Evolutionary conservation across 1,140 invertebrate genomes (phyloP), one percentile per base, ranked within the genome.

Genomic region (Archivesica marissinica): DNA sequence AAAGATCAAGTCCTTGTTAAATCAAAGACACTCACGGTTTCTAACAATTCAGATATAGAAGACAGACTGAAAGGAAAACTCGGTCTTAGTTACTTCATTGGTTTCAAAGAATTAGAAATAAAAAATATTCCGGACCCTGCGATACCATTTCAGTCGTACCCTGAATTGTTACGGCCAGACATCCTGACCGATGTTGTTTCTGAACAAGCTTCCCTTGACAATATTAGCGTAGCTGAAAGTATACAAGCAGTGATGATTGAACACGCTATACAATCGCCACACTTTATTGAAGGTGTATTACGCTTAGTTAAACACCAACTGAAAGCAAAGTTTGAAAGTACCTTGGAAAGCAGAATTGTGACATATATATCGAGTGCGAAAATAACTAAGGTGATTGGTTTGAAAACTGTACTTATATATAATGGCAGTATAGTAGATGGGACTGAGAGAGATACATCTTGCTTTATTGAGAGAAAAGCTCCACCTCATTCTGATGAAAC

Each of bases 21-120:
- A 17, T n/a, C 41, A 35, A 54, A 23, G 15, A 39, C 30, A 2
- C 25, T 81, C 23, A 81, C 66, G 4, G 47, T 81, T 52, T 81
- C 79, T 20, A 50, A 81, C 33, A 81, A 81, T 56, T 28, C 13
- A 20, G 20, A 33, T 56, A 30, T 81, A 33, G 66, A 70, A 70
- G 44, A 54, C 0, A 47, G 35, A n/a, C n/a, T 81, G 6, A 11
- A 47, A 25, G 41, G 41, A 9, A 64, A 75, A 75, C 13, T 39
- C 38, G 25, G 50, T 7, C 17, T 84, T 25, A 39, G 76, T 33
- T 75, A 35, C 28, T 75, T 84, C 30, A 50, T 84, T 13, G 70
- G 81, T n/a, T 84, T 84, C 52, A 47, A 66, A 66, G 25, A 75
- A 59, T 25, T 84, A 15, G 52, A 66, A 30, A 52, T 84, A 50